phyloP scores from a whole-genome alignment of 2,797 vertebrate species.

The Sebastes hubbsi region DNA sequence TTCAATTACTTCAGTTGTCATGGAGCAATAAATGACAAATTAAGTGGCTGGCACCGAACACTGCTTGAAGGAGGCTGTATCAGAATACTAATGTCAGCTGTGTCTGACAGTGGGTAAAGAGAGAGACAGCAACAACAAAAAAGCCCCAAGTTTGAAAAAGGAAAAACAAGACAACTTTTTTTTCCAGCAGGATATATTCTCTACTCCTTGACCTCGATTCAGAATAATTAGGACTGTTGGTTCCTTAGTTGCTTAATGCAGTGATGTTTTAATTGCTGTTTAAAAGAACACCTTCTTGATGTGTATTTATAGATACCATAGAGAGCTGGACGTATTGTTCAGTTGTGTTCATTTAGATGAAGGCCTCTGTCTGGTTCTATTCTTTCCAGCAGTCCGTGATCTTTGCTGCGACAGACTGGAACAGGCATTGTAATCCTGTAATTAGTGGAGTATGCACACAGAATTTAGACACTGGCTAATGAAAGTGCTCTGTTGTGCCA shows the following conservation, averaged over 20 bases:
- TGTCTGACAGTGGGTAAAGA: slow-evolving; percentile 57
- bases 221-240: slow-evolving; percentile 13
- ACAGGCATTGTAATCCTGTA: slow-evolving; percentile 47
- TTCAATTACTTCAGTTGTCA: slow-evolving; percentile 86
- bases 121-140: slow-evolving; percentile 10
- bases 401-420: slow-evolving; percentile 35
- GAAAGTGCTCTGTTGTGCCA: slow-evolving; percentile 49
- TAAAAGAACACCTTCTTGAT: slow-evolving; percentile 34
- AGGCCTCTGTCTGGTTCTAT: slow-evolving; percentile 19
- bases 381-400: slow-evolving; percentile 28
- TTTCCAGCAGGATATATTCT: slow-evolving; percentile 21
- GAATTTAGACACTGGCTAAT: slow-evolving; percentile 53
- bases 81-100: slow-evolving; percentile 81
- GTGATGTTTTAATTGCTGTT: slow-evolving; percentile 38
- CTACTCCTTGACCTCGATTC: slow-evolving; percentile 8
- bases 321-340: slow-evolving; percentile 35
- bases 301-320: slow-evolving; percentile 32
- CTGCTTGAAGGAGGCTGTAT: slow-evolving; percentile 66
- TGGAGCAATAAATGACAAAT: slow-evolving; percentile 85
- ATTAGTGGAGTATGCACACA: slow-evolving; percentile 48
- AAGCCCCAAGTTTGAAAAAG: background rate
- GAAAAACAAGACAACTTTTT: slow-evolving; percentile 32
- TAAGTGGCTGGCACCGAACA: slow-evolving; percentile 78
- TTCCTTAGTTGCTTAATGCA: slow-evolving; percentile 3
- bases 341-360: slow-evolving; percentile 21